Percentiles rank a stretch among this genome's conserved stretches.
Conservation (phyloP, 2,797 vertebrate genomes). For the Spinibarbus caldwelli region DNA sequence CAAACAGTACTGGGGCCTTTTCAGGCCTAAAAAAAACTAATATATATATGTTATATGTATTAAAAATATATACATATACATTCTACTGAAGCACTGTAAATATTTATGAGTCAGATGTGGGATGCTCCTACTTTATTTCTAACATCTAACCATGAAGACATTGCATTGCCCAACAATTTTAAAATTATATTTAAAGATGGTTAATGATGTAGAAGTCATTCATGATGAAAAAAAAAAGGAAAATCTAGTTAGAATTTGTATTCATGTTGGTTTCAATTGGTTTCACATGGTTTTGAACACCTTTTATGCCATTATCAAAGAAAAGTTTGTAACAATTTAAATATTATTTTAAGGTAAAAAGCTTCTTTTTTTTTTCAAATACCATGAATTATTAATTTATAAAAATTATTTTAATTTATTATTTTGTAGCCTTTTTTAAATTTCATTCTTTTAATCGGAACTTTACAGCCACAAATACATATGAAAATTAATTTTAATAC, state of each 20-base stretch:
- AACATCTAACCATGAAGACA: no score
- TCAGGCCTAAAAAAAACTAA: background rate
- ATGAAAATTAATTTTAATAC: background rate
- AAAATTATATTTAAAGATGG: background rate
- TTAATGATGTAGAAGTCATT: background rate
- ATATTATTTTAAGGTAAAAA: background rate
- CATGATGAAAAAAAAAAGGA: no score
- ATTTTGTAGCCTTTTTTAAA: background rate
- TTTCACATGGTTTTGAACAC: no score
- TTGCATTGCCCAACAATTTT: background rate
- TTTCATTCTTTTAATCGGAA: background rate
- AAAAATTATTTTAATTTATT: no score
- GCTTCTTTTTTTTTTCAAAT: background rate
- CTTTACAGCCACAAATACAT: background rate
- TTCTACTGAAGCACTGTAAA: background rate
- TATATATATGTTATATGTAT: no score
- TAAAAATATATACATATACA: no score
- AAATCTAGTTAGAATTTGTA: no score
- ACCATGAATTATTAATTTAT: background rate
- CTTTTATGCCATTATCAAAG: no score
- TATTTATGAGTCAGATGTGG: background rate
- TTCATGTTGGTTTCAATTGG: no score
- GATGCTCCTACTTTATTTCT: no score
- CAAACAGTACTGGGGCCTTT: no score
- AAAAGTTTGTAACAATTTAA: background rate